A percentile compares a stretch with the other conserved stretches of the same genome.
Evolutionary conservation across 1,140 invertebrate genomes (phyloP).

Genomic region (Triops cancriformis): DNA sequence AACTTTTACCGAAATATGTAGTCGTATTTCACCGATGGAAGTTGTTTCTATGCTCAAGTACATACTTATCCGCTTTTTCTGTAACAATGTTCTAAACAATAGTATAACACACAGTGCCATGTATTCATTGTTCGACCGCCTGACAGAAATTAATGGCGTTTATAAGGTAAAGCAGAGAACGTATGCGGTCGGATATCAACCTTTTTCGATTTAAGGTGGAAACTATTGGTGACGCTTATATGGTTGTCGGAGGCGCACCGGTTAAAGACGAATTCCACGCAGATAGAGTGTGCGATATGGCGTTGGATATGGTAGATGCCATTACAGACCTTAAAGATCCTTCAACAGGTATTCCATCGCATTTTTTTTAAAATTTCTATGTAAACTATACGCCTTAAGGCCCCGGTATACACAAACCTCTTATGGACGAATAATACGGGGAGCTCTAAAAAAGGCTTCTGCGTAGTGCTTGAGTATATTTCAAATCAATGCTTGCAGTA

Average conservation of each 20-base stretch:
- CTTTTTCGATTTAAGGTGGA: slow-evolving; percentile 60
- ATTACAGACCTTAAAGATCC: slow-evolving; percentile 84
- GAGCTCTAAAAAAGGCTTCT: too few species aligned
- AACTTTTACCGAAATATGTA: slow-evolving; percentile 93
- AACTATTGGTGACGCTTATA: slow-evolving; percentile 93
- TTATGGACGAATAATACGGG: too few species aligned
- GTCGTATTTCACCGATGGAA: slow-evolving; percentile 87
- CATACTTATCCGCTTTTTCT: not conserved
- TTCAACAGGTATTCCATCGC: slow-evolving; percentile 59
- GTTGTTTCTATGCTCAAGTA: slow-evolving; percentile 82
- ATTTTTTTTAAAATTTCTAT: slow-evolving; percentile 15
- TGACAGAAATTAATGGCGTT: slow-evolving; percentile 83
- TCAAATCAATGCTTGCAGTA: too few species aligned
- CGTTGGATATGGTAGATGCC: slow-evolving; percentile 89
- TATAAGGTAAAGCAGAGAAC: slow-evolving; percentile 65
- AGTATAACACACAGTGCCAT: slow-evolving; percentile 58
- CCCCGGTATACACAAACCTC: too few species aligned
- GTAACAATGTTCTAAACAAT: slow-evolving; percentile 43
- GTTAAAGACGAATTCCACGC: slow-evolving; percentile 82
- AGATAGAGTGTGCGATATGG: slow-evolving; percentile 90
- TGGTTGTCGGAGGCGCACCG: slow-evolving; percentile 92
- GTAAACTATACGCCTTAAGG: not conserved
- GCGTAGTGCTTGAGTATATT: too few species aligned
- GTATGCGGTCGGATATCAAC: too few species aligned
- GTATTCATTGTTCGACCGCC: slow-evolving; percentile 84